Evolutionary conservation across 1,140 invertebrate genomes (phyloP), one percentile per base, ranked within the genome.

Genomic region (Hermetia illucens): DNA sequence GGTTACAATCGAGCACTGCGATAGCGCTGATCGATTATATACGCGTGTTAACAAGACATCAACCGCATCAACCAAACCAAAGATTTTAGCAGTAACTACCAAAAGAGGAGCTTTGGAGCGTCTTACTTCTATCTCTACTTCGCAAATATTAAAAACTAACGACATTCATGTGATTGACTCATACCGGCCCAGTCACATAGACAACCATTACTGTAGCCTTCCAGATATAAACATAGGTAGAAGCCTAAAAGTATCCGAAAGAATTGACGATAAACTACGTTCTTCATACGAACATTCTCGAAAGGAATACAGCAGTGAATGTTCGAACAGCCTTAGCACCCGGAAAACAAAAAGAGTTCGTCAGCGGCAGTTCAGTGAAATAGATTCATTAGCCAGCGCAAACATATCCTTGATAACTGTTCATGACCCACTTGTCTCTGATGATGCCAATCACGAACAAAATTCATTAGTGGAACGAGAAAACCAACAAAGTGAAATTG

Each of bases 201-300:
- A 74, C 57, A 77, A 76, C 56, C 72, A 76, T 51, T 78, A 75
- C 45, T 71, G 74, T 51, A 77, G 74, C 4, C 53, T 78, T 39
- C 75, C 74, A 6, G 74, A 77, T 55, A 71, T 76, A 21, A 72
- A 73, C 33, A 72, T 74, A 21, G 68, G 72, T 36, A 74, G 73
- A 49, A 74, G 69, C 44, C 65, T 77, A 20, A 68, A 70, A 45
- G 73, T 73, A 45, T 76, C 70, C 25, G 74, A 76, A 52, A 67
- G 63, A 44, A 77, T 77, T 46, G 75, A 77, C 54, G 69, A 70
- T 31, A 72, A 76, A 55, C 50, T 77, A 34, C 57, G 74, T 32
- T 64, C 62, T 22, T 66, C 56, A 2, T 60, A 59, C 41, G 56
- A 60, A n/a, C n/a, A n/a, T n/a, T n/a, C n/a, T n/a, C n/a, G n/a